Percentiles rank a stretch among this genome's conserved stretches.
Conservation (phyloP, 2,797 vertebrate species). For the Phalanger gymnotis region DNA sequence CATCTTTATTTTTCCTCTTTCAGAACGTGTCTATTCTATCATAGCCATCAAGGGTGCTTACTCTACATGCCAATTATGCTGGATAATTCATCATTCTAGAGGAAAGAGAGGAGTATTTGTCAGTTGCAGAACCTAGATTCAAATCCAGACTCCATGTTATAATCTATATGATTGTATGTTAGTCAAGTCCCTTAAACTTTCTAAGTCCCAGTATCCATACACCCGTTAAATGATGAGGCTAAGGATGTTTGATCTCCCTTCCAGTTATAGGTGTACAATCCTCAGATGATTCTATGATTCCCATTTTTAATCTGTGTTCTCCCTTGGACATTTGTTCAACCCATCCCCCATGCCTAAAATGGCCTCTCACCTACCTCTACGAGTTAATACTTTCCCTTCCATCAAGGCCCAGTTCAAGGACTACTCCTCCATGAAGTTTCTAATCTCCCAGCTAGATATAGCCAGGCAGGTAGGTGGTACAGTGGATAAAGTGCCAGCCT, state of each 20-base stretch:
- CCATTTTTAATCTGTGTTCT: background rate
- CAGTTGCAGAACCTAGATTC: background rate
- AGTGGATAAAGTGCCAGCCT: background rate
- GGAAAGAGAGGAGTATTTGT: background rate
- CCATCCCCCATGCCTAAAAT: background rate
- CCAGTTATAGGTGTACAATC: background rate
- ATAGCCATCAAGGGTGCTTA: background rate
- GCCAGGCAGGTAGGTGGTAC: background rate
- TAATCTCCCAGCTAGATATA: background rate
- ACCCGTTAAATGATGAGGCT: background rate
- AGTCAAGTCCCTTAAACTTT: background rate
- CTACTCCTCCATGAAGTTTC: background rate
- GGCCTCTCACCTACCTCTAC: background rate
- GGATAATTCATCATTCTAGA: background rate
- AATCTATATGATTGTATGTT: background rate
- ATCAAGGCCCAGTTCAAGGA: background rate
- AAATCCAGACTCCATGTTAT: background rate
- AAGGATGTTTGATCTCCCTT: background rate
- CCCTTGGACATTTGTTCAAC: background rate
- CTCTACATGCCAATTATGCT: background rate
- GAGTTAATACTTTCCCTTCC: background rate
- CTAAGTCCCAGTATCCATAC: background rate
- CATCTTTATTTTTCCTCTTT: conserved; percentile 54
- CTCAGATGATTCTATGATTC: background rate
- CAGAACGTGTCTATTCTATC: background rate